Evolutionary conservation across 2,113 vertebrate genomes (phyloP).

Genomic region (Eptatretus burgeri): DNA sequence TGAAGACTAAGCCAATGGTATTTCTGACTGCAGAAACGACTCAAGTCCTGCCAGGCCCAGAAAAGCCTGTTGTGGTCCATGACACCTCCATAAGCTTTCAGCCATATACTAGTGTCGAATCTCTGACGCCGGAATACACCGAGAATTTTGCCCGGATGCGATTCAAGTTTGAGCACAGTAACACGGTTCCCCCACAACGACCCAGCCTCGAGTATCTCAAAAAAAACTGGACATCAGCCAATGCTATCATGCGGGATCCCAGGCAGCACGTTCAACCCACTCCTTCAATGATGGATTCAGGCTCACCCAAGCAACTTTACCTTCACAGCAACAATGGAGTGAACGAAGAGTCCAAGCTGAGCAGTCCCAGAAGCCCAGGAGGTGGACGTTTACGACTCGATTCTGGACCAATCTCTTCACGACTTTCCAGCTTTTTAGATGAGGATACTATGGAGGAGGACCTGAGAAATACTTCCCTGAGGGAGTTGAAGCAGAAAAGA

Average conservation of each 20-base stretch:
- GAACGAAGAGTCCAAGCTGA: not conserved
- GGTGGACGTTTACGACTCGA: not conserved
- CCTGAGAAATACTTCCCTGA: no score
- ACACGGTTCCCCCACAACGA: not conserved
- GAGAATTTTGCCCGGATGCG: not conserved
- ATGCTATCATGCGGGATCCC: not conserved
- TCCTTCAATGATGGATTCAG: not conserved
- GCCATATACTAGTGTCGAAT: not conserved
- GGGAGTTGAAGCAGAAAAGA: no score
- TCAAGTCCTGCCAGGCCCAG: no score
- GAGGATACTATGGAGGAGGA: not conserved
- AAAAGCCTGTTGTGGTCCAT: no score
- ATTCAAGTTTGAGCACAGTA: not conserved
- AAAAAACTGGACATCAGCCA: not conserved
- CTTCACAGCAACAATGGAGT: not conserved
- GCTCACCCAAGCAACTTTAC: not conserved
- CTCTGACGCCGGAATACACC: not conserved
- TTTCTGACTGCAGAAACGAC: no score
- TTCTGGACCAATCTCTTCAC: not conserved
- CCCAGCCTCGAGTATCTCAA: not conserved
- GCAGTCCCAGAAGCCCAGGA: not conserved
- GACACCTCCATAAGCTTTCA: no score
- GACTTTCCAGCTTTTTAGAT: not conserved
- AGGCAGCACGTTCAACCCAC: no score
- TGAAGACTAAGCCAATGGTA: no score